Conservation (phyloP, 2,113 vertebrate species). For the Cheirogaleus medius region DNA sequence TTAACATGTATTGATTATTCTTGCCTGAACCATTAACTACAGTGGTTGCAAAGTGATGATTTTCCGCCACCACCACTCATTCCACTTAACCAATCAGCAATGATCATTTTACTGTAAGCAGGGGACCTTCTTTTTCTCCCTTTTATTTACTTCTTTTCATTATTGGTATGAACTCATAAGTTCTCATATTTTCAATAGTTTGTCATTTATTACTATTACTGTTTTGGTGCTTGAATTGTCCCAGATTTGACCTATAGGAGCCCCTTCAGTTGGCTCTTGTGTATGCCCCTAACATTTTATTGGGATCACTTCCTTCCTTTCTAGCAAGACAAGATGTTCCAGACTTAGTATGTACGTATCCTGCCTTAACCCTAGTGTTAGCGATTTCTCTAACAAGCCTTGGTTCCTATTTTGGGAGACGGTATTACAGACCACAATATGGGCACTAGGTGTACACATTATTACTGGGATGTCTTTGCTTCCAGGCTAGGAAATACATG, state of each 20-base stretch:
- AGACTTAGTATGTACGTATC: background rate
- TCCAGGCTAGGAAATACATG: background rate
- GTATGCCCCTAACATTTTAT: background rate
- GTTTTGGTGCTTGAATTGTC: background rate
- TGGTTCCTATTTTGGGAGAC: background rate
- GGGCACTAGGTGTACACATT: background rate
- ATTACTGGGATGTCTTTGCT: background rate
- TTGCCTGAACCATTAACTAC: background rate
- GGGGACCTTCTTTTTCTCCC: background rate
- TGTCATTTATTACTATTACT: background rate
- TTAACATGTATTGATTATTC: background rate
- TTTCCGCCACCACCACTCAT: background rate
- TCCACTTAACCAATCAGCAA: background rate
- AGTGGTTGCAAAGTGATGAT: background rate
- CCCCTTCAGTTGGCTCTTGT: background rate
- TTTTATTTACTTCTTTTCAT: background rate
- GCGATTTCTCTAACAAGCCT: background rate
- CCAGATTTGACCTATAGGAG: background rate
- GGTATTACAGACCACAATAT: background rate
- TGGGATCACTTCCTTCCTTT: background rate
- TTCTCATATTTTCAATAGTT: background rate
- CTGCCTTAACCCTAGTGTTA: slow-evolving; percentile 17
- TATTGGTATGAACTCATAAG: background rate
- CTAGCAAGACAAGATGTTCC: background rate
- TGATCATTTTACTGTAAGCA: slow-evolving; percentile 7